These are phyloP conservation scores for Cinara cedri DNA, from an alignment of 2,888 invertebrate genomes.

Conservation along the genomic window DNA sequence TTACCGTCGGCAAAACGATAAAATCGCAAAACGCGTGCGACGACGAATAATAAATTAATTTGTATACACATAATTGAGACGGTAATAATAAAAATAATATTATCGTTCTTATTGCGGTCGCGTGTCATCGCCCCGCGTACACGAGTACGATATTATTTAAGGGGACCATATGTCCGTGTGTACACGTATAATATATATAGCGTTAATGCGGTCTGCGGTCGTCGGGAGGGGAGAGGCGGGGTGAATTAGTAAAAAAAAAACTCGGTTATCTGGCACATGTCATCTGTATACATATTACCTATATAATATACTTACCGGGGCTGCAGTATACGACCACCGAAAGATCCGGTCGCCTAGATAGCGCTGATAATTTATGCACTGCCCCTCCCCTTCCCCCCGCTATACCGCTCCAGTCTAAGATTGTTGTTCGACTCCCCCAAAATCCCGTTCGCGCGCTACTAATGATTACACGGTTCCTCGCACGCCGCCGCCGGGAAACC, in stretches of 20 bases:
- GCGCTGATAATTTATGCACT: slow-evolving; percentile 53
- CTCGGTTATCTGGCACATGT: slow-evolving; percentile 50
- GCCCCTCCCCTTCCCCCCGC: background rate
- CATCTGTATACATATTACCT: background rate
- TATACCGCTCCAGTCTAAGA: background rate
- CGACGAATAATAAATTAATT: slow-evolving; percentile 3
- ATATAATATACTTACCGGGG: background rate
- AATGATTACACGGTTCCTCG: slow-evolving; percentile 34
- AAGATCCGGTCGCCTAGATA: slow-evolving; percentile 51
- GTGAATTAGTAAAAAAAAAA: too few species aligned
- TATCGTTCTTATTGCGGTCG: slow-evolving; percentile 20
- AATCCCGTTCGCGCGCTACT: slow-evolving; percentile 20
- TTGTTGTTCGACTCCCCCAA: background rate
- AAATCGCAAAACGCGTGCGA: too few species aligned
- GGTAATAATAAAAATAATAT: background rate
- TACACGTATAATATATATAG: background rate
- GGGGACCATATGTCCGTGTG: too few species aligned
- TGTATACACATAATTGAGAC: background rate
- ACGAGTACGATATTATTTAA: too few species aligned
- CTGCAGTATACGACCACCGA: background rate
- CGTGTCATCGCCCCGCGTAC: slow-evolving; percentile 28
- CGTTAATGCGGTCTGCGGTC: slow-evolving; percentile 19
- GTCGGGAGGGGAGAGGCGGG: background rate
- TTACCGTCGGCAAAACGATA: too few species aligned
- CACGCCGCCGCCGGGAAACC: background rate